Conservation (phyloP, 2,888 invertebrate species). For the Standfussiana lucernea region DNA sequence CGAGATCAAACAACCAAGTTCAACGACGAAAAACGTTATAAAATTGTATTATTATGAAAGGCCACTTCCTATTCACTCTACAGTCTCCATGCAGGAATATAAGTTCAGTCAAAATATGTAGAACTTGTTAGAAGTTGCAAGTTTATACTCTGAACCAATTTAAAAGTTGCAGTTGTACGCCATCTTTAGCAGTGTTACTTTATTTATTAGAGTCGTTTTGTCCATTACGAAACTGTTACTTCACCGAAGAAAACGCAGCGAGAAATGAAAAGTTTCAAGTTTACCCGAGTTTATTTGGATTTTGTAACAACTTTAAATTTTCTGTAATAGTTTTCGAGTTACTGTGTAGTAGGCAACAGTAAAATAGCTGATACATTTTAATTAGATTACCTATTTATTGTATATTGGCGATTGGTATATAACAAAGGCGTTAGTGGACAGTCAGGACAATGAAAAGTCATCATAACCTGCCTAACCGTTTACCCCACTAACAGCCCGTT, state of each 20-base stretch:
- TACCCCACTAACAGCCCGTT: too few relatives aligned
- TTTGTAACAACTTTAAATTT: conserved; percentile 35
- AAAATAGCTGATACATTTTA: not conserved
- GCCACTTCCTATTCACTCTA: conserved; percentile 8
- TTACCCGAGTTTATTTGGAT: conserved; percentile 50
- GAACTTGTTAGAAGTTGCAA: conserved; percentile 46
- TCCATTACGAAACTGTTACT: conserved; percentile 54
- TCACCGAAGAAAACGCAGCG: conserved; percentile 38
- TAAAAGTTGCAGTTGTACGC: conserved; percentile 51
- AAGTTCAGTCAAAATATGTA: conserved; percentile 44
- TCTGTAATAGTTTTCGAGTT: conserved; percentile 24
- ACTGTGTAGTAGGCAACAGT: conserved; percentile 5
- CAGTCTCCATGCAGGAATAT: conserved; percentile 37
- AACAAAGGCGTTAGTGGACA: too few relatives aligned
- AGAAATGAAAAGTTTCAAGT: conserved; percentile 51
- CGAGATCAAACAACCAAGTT: not conserved
- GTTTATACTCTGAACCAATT: conserved; percentile 60
- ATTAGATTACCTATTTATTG: too few relatives aligned
- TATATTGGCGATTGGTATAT: too few relatives aligned
- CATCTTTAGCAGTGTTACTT: conserved; percentile 51
- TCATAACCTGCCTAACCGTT: too few relatives aligned
- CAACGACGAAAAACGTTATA: not conserved
- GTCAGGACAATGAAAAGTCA: too few relatives aligned
- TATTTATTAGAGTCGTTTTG: conserved; percentile 57
- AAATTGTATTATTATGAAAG: not conserved